These are phyloP conservation scores for Sarcophaga caerulescens DNA, from an alignment of 2,888 invertebrate species.

Conservation along the genomic window DNA sequence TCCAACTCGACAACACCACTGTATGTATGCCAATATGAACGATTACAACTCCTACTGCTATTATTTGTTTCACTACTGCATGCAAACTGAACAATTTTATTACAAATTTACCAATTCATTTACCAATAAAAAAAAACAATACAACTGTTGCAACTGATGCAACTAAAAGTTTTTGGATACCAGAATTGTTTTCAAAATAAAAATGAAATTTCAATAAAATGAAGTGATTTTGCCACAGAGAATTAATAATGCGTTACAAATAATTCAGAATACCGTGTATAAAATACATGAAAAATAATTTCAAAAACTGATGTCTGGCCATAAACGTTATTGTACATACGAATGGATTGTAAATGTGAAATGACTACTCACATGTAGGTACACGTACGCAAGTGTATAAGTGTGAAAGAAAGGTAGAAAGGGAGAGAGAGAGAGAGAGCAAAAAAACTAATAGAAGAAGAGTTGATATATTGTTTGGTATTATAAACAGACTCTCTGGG, in stretches of 20 bases:
- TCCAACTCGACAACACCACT: no score
- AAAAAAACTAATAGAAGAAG: neutral
- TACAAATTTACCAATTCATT: neutral
- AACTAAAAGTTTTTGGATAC: neutral
- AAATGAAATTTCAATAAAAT: neutral
- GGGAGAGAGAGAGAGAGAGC: no score
- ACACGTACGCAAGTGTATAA: no score
- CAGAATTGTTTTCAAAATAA: neutral
- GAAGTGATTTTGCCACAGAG: neutral
- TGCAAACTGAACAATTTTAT: neutral
- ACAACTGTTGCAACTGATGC: neutral
- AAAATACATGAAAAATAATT: neutral
- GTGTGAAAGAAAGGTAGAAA: no score
- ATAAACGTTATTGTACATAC: neutral
- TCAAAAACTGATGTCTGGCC: neutral
- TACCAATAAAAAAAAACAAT: neutral
- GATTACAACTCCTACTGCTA: neutral
- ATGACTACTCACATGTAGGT: neutral
- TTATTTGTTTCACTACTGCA: neutral
- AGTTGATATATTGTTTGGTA: neutral
- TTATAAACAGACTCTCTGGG: conserved; percentile 50
- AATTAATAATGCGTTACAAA: conserved; percentile 37
- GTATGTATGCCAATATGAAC: no score
- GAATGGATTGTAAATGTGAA: neutral
- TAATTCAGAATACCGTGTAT: conserved; percentile 15